phyloP scores from a whole-genome alignment of 1,140 invertebrate species.

The Atta colombica region DNA sequence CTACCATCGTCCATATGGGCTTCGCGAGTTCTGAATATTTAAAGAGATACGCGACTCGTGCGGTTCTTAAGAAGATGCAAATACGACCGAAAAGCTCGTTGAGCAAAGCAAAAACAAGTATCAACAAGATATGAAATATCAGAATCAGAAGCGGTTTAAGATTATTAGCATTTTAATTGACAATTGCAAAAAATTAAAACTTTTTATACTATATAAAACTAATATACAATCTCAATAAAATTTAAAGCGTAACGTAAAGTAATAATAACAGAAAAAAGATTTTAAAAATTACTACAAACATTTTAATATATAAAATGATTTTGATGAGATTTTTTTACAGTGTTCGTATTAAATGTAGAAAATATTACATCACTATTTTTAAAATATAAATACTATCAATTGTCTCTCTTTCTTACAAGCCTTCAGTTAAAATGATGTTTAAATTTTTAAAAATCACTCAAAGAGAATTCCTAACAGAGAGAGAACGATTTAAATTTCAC shows the following conservation, averaged over 20 bases:
- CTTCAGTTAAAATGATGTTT: neutral
- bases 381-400: neutral
- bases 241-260: neutral
- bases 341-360: neutral
- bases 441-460: neutral
- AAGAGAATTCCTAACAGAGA: neutral
- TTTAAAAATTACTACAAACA: neutral
- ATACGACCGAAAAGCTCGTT: conserved; percentile 15
- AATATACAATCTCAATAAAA: neutral
- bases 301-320: neutral
- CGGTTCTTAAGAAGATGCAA: conserved; percentile 49
- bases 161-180: neutral
- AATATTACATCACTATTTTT: neutral
- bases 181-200: neutral
- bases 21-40: conserved; percentile 54
- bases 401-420: neutral
- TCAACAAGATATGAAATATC: neutral
- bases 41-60: conserved; percentile 27
- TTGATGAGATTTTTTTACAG: neutral
- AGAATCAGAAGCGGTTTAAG: neutral
- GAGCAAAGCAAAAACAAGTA: conserved; percentile 15
- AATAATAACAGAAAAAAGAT: neutral
- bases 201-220: neutral
- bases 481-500: conserved; percentile 33
- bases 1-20: conserved; percentile 37